Evolutionary conservation across 2,113 vertebrate genomes (phyloP).

Genomic region (Pedetes capensis): DNA sequence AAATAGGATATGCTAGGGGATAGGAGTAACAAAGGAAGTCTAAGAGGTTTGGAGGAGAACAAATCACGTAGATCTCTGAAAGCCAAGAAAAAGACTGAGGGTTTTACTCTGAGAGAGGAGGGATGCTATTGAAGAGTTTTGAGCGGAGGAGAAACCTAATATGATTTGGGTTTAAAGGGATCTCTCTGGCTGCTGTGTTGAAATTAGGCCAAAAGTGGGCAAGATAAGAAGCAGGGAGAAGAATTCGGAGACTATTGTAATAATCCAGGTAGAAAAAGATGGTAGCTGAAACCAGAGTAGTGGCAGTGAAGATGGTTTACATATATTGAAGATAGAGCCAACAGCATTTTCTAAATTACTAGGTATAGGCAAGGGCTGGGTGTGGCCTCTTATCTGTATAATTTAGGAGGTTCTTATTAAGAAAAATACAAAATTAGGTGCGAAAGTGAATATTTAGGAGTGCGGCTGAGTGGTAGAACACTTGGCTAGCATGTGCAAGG

Average conservation of each 20-base stretch:
- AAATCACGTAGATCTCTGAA: background rate
- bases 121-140: constrained; percentile 10
- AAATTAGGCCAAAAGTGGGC: background rate
- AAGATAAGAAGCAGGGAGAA: background rate
- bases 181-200: background rate
- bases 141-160: background rate
- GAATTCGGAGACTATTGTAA: background rate
- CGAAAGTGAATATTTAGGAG: background rate
- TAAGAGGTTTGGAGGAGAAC: background rate
- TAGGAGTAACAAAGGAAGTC: background rate
- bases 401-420: background rate
- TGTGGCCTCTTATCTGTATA: background rate
- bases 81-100: background rate
- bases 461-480: background rate
- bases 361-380: background rate
- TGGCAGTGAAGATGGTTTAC: background rate
- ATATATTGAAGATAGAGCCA: background rate
- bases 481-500: too few relatives aligned
- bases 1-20: background rate
- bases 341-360: background rate
- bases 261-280: background rate
- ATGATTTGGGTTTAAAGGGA: background rate
- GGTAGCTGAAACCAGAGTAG: background rate
- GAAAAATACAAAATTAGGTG: constrained; percentile 15
- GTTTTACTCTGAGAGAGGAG: background rate